A percentile compares a stretch with the other conserved stretches of the same genome.
Evolutionary conservation across 1,140 invertebrate genomes (phyloP).

Genomic region (Pseudobourletiella spinata): DNA sequence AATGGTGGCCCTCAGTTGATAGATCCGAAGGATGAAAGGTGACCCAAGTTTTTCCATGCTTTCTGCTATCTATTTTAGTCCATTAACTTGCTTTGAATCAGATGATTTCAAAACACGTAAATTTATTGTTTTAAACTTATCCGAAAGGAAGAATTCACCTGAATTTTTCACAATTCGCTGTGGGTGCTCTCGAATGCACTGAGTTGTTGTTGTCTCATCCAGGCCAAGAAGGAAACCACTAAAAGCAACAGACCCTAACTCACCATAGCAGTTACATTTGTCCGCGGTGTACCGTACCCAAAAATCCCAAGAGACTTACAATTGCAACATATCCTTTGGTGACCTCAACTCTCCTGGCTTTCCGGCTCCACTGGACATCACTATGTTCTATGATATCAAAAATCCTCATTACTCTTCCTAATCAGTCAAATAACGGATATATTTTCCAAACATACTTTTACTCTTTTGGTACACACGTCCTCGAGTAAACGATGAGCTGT

Average conservation of each 20-base stretch:
- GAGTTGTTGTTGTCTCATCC: constrained; percentile 19
- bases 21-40: constrained; percentile 23
- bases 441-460: constrained; percentile 33
- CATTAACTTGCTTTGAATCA: neutral
- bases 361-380: constrained; percentile 26
- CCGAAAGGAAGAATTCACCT: constrained; percentile 23
- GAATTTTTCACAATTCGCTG: constrained; percentile 21
- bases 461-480: constrained; percentile 25
- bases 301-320: constrained; percentile 17
- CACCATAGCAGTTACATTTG: too few species aligned
- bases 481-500: constrained; percentile 20
- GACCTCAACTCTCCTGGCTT: constrained; percentile 16
- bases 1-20: too few species aligned
- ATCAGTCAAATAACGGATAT: too few species aligned
- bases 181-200: constrained; percentile 23
- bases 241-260: neutral
- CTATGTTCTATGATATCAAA: constrained; percentile 27
- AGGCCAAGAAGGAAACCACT: constrained; percentile 27
- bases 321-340: constrained; percentile 23
- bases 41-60: constrained; percentile 30
- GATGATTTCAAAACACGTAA: neutral
- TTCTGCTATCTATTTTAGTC: constrained; percentile 16
- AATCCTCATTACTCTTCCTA: neutral
- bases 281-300: too few species aligned
- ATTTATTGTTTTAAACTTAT: neutral